Conservation (phyloP, 1,140 invertebrate species). For the Micrasema longulum region DNA sequence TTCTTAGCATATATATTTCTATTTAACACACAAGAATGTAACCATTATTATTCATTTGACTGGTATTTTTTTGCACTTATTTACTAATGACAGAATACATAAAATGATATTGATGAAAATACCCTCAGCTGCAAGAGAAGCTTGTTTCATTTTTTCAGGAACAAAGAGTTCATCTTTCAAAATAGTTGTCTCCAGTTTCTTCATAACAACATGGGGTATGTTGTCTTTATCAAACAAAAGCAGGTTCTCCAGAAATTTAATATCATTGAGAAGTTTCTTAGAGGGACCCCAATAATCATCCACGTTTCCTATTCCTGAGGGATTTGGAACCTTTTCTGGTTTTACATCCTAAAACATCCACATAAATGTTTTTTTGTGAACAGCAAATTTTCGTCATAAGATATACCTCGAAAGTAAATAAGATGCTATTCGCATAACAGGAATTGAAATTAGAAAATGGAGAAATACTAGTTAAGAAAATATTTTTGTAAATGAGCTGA, state of each 20-base stretch:
- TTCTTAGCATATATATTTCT: too few relatives aligned
- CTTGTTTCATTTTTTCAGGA: constrained; percentile 87
- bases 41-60: background rate
- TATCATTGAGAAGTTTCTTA: constrained; percentile 90
- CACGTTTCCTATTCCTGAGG: constrained; percentile 78
- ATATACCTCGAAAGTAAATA: too few relatives aligned
- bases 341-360: constrained; percentile 80
- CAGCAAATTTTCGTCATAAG: too few relatives aligned
- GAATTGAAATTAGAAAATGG: too few relatives aligned
- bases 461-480: too few relatives aligned
- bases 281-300: constrained; percentile 96
- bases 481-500: too few relatives aligned
- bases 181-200: constrained; percentile 85
- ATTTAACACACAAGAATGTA: background rate
- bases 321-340: constrained; percentile 85
- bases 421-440: too few relatives aligned
- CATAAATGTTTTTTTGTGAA: too few relatives aligned
- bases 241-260: constrained; percentile 88
- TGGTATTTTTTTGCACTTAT: background rate
- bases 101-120: constrained; percentile 20
- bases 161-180: constrained; percentile 90
- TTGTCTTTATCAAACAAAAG: constrained; percentile 94
- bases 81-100: constrained; percentile 1
- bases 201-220: constrained; percentile 84
- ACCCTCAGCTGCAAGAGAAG: constrained; percentile 83